These are phyloP conservation scores for Cylindroiulus punctatus DNA, from an alignment of 2,888 invertebrate genomes.

Conservation along the genomic window DNA sequence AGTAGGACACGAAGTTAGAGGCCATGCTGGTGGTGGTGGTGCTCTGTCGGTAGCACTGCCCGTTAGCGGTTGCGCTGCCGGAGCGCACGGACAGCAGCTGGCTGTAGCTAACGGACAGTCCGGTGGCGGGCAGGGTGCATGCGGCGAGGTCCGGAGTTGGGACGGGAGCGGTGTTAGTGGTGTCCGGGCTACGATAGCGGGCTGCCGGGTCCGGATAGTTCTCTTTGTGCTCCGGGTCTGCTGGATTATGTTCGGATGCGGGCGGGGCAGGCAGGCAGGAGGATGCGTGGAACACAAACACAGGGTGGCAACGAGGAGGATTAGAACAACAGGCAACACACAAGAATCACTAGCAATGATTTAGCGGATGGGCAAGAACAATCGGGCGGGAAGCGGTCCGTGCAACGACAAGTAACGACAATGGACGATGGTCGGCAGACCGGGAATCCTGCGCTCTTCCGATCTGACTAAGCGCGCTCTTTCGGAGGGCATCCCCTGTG, in stretches of 20 bases:
- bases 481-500: not conserved
- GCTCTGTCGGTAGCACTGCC: not conserved
- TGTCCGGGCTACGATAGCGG: not conserved
- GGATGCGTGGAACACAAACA: not conserved
- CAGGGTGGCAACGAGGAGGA: not conserved
- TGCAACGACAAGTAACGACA: not conserved
- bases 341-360: not conserved
- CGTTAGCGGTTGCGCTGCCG: not conserved
- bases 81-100: not conserved
- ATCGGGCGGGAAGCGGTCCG: not conserved
- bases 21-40: not conserved
- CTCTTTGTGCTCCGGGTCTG: conserved; percentile 20
- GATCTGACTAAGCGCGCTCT: not conserved
- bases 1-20: not conserved
- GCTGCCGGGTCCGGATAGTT: not conserved
- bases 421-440: not conserved
- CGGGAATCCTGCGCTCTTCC: not conserved
- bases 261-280: not conserved
- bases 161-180: not conserved
- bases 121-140: conserved; percentile 4
- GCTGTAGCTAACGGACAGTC: conserved; percentile 25
- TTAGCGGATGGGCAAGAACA: not conserved
- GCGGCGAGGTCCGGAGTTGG: not conserved
- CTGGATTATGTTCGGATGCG: conserved; percentile 14
- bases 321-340: not conserved